Conservation (phyloP, 2,113 vertebrate species). For the Panthera tigris region DNA sequence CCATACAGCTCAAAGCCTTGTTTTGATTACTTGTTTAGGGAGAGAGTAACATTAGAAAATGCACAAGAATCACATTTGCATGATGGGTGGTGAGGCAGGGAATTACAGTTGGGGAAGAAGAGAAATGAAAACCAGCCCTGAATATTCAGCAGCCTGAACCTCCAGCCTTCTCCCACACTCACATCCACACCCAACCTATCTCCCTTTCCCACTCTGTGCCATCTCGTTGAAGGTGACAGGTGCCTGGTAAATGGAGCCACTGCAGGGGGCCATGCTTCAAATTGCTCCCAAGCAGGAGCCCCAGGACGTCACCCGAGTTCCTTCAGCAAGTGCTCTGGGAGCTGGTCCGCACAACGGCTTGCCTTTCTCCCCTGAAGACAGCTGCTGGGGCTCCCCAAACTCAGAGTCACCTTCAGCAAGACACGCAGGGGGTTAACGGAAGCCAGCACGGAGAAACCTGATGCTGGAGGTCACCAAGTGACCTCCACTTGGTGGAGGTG, state of each 20-base stretch:
- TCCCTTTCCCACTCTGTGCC: not conserved
- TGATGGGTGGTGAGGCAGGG: conserved; percentile 57
- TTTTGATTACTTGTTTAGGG: conserved; percentile 73
- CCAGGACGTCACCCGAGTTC: not conserved
- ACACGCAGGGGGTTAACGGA: not conserved
- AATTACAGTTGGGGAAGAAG: not conserved
- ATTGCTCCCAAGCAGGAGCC: not conserved
- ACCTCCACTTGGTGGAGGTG: too few relatives aligned
- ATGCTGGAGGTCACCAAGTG: not conserved
- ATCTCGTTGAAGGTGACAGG: not conserved
- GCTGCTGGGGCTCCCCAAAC: not conserved
- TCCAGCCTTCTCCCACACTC: not conserved
- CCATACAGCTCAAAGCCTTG: conserved; percentile 61
- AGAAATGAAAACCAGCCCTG: not conserved
- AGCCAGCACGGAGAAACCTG: not conserved
- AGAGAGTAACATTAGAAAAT: conserved; percentile 53
- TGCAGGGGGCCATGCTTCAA: too few relatives aligned
- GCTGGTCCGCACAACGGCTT: not conserved
- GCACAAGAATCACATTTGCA: conserved; percentile 65
- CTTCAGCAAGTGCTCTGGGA: not conserved
- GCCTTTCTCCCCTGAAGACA: not conserved
- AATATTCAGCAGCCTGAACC: conserved; percentile 38
- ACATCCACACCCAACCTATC: not conserved
- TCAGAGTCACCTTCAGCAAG: not conserved
- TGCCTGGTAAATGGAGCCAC: not conserved